A percentile compares a stretch with the other conserved stretches of the same genome.
Conservation (phyloP, 2,888 invertebrate species). For the Cataglyphis altisquamis region DNA sequence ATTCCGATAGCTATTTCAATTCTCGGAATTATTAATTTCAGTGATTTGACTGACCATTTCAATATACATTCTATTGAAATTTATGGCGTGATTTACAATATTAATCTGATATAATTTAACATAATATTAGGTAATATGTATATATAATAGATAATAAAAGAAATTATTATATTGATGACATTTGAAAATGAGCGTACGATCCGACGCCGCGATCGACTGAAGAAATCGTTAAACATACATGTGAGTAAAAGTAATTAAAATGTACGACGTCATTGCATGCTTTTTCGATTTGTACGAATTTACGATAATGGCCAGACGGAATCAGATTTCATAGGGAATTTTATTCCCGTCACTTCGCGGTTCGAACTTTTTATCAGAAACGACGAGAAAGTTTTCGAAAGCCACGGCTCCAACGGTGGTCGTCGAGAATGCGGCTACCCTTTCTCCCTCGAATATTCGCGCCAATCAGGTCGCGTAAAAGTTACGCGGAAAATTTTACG, state of each 20-base stretch:
- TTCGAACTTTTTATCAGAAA: constrained; percentile 68
- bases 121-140: constrained; percentile 49
- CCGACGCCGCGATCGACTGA: constrained; percentile 58
- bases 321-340: constrained; percentile 73
- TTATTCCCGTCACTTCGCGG: constrained; percentile 66
- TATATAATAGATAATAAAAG: constrained; percentile 59
- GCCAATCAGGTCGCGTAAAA: constrained; percentile 68
- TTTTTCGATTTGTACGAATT: constrained; percentile 67
- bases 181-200: constrained; percentile 55
- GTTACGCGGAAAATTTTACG: constrained; percentile 46
- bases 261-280: constrained; percentile 59
- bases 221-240: constrained; percentile 72
- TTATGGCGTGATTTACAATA: constrained; percentile 36
- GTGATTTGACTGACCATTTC: constrained; percentile 2
- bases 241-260: constrained; percentile 18
- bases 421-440: constrained; percentile 42
- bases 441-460: constrained; percentile 55
- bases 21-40: constrained; percentile 17
- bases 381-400: constrained; percentile 66
- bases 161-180: constrained; percentile 64
- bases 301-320: constrained; percentile 66
- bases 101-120: constrained; percentile 64
- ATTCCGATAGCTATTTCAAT: background rate
- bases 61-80: constrained; percentile 38
- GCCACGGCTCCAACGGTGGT: constrained; percentile 66